A percentile compares a stretch with the other conserved stretches of the same genome.
These are phyloP conservation scores for Strongylocentrotus purpuratus DNA, from an alignment of 35 echinoderm and acorn worm species.

Conservation along the genomic window DNA sequence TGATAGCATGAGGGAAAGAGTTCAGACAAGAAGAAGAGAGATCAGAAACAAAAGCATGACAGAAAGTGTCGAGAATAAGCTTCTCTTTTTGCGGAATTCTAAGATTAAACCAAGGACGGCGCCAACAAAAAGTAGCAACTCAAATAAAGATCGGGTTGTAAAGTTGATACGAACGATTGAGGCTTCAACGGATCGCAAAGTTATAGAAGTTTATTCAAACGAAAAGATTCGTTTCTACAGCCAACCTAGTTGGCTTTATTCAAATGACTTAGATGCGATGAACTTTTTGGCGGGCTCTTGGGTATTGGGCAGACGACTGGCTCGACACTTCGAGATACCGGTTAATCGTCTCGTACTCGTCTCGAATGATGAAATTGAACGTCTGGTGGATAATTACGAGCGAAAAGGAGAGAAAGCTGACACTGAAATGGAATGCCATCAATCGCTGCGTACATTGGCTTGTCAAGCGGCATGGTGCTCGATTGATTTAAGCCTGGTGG, in stretches of 20 bases:
- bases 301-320: constrained; percentile 40
- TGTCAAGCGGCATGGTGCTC: constrained; percentile 51
- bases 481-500: constrained; percentile 57
- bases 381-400: constrained; percentile 25
- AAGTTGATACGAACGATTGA: neutral
- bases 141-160: neutral
- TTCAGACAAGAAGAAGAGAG: neutral
- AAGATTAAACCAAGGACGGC: neutral
- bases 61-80: neutral
- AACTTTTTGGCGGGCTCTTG: constrained; percentile 15
- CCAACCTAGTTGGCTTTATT: constrained; percentile 40
- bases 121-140: neutral
- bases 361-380: constrained; percentile 36
- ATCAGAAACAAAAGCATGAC: constrained; percentile 17
- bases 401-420: constrained; percentile 1
- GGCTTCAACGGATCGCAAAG: neutral
- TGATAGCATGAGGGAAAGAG: constrained; percentile 15
- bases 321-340: constrained; percentile 16
- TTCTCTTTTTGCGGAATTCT: neutral
- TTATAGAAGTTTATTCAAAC: constrained; percentile 17
- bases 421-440: neutral
- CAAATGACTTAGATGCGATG: constrained; percentile 13
- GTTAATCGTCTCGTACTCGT: neutral
- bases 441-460: neutral
- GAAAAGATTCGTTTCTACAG: constrained; percentile 34